Conservation (phyloP, 1,140 invertebrate genomes). For the Euschistus heros region DNA sequence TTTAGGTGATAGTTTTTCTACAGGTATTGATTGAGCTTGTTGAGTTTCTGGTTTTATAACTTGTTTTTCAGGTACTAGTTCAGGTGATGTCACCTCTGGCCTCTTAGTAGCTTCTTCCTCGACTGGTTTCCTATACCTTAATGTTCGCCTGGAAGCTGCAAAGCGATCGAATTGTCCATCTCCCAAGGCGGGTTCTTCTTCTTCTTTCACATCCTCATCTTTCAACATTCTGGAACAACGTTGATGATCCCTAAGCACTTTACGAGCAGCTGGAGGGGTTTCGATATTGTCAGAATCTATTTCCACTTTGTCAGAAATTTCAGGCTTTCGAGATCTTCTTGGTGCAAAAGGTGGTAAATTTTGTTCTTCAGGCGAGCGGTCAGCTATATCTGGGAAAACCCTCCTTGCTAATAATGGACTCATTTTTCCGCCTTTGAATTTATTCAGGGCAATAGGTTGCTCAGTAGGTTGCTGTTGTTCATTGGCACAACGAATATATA, state of each 20-base stretch:
- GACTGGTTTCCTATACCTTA: slow-evolving; percentile 62
- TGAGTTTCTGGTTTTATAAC: slow-evolving; percentile 40
- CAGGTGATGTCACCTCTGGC: slow-evolving; percentile 36
- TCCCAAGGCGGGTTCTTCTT: slow-evolving; percentile 31
- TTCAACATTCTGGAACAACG: slow-evolving; percentile 21
- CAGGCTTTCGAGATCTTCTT: slow-evolving; percentile 31
- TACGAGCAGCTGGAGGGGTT: slow-evolving; percentile 68
- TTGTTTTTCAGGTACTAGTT: slow-evolving; percentile 43
- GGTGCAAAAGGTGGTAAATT: slow-evolving; percentile 34
- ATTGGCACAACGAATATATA: slow-evolving; percentile 49
- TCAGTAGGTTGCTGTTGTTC: slow-evolving; percentile 16
- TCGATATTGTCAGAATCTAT: slow-evolving; percentile 86
- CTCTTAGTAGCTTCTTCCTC: slow-evolving; percentile 41
- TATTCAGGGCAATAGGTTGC: neutral
- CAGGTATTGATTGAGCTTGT: slow-evolving; percentile 36
- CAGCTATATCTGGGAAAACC: slow-evolving; percentile 25
- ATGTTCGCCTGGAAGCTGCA: slow-evolving; percentile 64
- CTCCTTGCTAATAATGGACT: slow-evolving; percentile 28
- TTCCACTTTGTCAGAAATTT: slow-evolving; percentile 58
- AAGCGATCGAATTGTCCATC: slow-evolving; percentile 73
- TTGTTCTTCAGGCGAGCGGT: slow-evolving; percentile 30
- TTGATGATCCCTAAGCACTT: slow-evolving; percentile 34
- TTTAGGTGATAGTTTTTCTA: slow-evolving; percentile 33
- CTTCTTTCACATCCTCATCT: slow-evolving; percentile 23
- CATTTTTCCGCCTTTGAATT: slow-evolving; percentile 24